A percentile compares a stretch with the other conserved stretches of the same genome.
Evolutionary conservation across 2,797 vertebrate species (phyloP).

Genomic region (Phoeniculus purpureus): DNA sequence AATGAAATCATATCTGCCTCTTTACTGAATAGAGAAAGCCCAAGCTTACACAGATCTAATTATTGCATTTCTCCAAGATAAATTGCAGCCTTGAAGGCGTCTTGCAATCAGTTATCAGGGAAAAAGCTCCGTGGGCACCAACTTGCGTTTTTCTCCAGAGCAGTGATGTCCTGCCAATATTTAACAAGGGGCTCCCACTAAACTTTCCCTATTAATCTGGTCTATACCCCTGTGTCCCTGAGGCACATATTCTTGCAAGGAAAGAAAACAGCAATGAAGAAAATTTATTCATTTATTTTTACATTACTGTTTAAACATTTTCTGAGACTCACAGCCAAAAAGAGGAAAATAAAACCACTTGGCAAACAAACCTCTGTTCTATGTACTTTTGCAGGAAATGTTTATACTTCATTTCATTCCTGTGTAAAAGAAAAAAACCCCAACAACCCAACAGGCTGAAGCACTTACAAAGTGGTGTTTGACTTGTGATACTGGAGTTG

Average conservation of each 20-base stretch:
- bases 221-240: constrained; percentile 30
- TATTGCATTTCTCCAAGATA: constrained; percentile 56
- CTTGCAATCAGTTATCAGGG: constrained; percentile 60
- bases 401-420: constrained; percentile 47
- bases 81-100: constrained; percentile 61
- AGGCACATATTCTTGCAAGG: constrained; percentile 39
- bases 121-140: constrained; percentile 29
- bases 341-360: constrained; percentile 67
- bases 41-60: constrained; percentile 51
- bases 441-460: background rate
- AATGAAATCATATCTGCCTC: constrained; percentile 61
- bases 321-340: constrained; percentile 69
- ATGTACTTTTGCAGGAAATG: constrained; percentile 57
- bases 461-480: background rate
- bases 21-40: constrained; percentile 6
- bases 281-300: constrained; percentile 71
- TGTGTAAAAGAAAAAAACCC: background rate
- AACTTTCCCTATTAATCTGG: constrained; percentile 52
- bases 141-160: constrained; percentile 34
- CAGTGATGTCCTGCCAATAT: constrained; percentile 57
- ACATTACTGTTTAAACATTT: constrained; percentile 65
- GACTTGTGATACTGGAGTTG: background rate
- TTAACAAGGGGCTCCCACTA: constrained; percentile 54
- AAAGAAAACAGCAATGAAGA: constrained; percentile 63
- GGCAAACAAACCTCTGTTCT: constrained; percentile 60